Evolutionary conservation across 2,888 invertebrate genomes (phyloP), one percentile per base, ranked within the genome.

Genomic region (Theretra japonica): DNA sequence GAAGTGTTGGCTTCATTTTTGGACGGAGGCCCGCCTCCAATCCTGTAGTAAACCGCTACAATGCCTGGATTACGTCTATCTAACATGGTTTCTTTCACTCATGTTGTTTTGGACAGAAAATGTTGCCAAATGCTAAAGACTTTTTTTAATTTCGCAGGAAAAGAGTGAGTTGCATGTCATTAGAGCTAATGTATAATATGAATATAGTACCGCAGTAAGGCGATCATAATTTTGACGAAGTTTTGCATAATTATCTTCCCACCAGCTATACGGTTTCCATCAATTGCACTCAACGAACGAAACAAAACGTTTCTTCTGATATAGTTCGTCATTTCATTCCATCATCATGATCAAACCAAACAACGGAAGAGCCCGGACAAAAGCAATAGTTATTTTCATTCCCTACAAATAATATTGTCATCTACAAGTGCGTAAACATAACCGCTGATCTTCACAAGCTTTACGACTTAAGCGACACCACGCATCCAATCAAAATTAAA

Each of bases 1-100:
- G 58, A 48, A 70, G 70, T 70, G 70, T 58, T 57, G 19, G 4
- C 23, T 58, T 70, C 33, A 58, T 70, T 69, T 69, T 56, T 15
- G 30, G 23, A 33, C 21, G 21, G 21, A 57, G 33, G 53, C 56
- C 33, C 65, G 23, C 41, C n/a, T 48, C 17, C 8, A 62, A 41
- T 41, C 62, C 60, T 19, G 11, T 41, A 41, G 62, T 62, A 62
- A 15, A 48, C 65, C 48, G 15, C 41, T 19, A 19, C 59, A 60
- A 53, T n/a, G 7, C 30, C 21, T 4, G 41, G 41, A 48, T 48
- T 4, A 65, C 17, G 65, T 7, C 65, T 65, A 5, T 48, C 17
- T 48, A 17, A 41, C 23, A 41, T 0, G 41, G 21, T 8, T 33
- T 41, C 41, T 65, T 41, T 41, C 41, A 15, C 11, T 41, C 41